These are phyloP conservation scores for Mesocricetus auratus DNA, from an alignment of 2,113 vertebrate genomes.

Conservation along the genomic window DNA sequence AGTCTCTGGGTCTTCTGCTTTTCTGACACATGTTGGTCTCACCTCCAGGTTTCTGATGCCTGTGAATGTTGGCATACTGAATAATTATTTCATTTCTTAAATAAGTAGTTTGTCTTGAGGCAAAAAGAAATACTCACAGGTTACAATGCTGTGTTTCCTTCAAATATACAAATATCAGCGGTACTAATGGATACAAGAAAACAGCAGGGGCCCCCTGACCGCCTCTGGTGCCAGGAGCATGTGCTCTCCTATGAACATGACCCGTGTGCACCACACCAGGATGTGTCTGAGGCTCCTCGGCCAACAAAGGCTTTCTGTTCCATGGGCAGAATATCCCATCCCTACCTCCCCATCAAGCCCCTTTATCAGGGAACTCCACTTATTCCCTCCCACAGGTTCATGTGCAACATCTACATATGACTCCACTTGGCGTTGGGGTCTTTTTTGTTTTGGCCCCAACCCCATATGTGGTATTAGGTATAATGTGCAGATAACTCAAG, in stretches of 20 bases:
- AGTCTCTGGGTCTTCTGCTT: not conserved
- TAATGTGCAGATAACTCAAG: not conserved
- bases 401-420: rapidly evolving
- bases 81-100: not conserved
- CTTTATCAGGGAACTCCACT: rapidly evolving
- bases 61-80: not conserved
- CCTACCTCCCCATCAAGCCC: not conserved
- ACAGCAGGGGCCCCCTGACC: not conserved
- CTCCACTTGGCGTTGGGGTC: rapidly evolving
- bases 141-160: not conserved
- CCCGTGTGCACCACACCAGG: no score
- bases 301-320: not conserved
- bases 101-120: not conserved
- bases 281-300: not conserved
- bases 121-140: not conserved
- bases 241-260: rapidly evolving
- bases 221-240: rapidly evolving
- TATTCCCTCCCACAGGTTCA: not conserved
- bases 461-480: rapidly evolving
- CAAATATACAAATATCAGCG: not conserved
- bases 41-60: not conserved
- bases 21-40: not conserved
- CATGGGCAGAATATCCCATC: not conserved
- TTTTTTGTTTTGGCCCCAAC: not conserved
- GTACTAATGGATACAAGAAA: not conserved